phyloP scores from a whole-genome alignment of 2,113 vertebrate species.

The Craseonycteris thonglongyai region DNA sequence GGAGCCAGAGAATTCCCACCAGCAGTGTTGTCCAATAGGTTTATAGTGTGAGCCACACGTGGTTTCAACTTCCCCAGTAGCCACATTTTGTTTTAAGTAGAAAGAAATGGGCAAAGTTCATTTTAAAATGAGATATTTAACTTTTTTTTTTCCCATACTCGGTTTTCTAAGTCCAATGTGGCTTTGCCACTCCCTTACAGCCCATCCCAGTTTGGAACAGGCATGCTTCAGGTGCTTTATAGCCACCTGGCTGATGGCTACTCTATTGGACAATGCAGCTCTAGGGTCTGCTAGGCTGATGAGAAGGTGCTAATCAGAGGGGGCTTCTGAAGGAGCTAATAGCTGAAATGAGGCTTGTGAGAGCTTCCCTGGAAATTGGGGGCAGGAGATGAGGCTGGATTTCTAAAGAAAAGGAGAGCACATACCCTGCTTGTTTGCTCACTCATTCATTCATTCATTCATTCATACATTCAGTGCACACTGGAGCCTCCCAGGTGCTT shows the following conservation, averaged over 20 bases:
- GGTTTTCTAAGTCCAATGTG: neutral
- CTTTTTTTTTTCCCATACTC: accelerated
- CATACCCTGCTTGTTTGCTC: too few species aligned
- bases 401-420: neutral
- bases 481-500: neutral
- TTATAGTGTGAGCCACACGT: neutral
- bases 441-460: neutral
- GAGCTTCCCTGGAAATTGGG: neutral
- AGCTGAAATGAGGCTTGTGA: neutral
- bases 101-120: neutral
- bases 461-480: neutral
- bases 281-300: neutral
- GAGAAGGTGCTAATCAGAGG: neutral
- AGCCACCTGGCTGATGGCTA: neutral
- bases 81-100: neutral
- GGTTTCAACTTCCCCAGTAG: neutral
- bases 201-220: neutral
- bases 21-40: accelerated
- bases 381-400: neutral
- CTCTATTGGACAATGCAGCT: neutral
- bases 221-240: neutral
- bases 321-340: neutral
- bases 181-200: too few species aligned
- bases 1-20: neutral
- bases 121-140: neutral